Conservation (phyloP, 2,888 invertebrate genomes). For the Dicyrtomina minuta region DNA sequence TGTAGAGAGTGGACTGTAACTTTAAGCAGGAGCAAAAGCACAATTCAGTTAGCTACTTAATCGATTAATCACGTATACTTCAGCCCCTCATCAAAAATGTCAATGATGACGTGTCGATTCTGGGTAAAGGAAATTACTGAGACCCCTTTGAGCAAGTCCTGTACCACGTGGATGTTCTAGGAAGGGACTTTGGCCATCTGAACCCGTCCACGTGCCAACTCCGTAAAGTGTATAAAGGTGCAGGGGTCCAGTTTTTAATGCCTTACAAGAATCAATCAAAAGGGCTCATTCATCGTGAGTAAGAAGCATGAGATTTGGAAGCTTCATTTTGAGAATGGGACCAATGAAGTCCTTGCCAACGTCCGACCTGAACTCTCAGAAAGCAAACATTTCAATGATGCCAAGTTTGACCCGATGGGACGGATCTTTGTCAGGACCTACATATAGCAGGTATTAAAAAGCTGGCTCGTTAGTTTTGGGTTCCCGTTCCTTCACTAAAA, state of each 20-base stretch:
- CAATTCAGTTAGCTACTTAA: too few relatives aligned
- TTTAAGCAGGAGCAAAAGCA: too few relatives aligned
- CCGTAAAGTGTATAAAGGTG: too few relatives aligned
- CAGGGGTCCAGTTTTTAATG: constrained; percentile 10
- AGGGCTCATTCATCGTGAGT: constrained; percentile 5
- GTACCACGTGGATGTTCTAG: constrained; percentile 28
- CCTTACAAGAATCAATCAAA: constrained; percentile 19
- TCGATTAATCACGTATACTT: too few relatives aligned
- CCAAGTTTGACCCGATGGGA: constrained; percentile 24
- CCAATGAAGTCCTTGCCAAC: neutral
- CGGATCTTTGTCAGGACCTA: constrained; percentile 22
- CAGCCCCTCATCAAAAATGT: constrained; percentile 3
- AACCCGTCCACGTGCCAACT: constrained; percentile 18
- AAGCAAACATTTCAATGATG: constrained; percentile 25
- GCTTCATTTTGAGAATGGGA: constrained; percentile 7
- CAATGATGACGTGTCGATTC: neutral
- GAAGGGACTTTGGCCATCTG: constrained; percentile 1
- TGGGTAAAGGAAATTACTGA: constrained; percentile 21
- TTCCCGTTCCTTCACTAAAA: too few relatives aligned
- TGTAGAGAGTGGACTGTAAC: too few relatives aligned
- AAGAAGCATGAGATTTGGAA: constrained; percentile 7
- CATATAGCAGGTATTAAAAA: too few relatives aligned
- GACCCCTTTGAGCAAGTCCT: constrained; percentile 4
- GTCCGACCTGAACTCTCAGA: constrained; percentile 1
- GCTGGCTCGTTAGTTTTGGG: too few relatives aligned